Evolutionary conservation across 2,888 invertebrate species (phyloP), one percentile per base, ranked within the genome.

Genomic region (Odontomyia ornata): DNA sequence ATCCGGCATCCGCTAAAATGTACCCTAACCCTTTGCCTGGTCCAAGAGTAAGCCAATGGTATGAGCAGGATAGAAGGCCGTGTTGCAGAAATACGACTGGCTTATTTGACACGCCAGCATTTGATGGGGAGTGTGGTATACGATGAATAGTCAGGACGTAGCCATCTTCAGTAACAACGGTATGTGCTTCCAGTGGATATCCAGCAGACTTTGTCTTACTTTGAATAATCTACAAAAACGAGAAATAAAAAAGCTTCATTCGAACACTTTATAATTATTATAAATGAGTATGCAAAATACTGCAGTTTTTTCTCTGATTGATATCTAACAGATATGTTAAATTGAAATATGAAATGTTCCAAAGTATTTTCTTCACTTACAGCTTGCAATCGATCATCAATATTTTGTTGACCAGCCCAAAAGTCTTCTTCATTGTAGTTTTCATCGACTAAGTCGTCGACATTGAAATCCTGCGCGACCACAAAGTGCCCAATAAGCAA

Each of bases 111-210:
- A 27, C 72, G 13, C 23, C 52, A 7, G 5, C 13, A 9, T 56
- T 56, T 0, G 27, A 28, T 28, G 11, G 15, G 23, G n/a, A 36
- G 64, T 75, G 27, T 3, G 89, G 88, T 56, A 94, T 92, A 62
- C 94, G 88, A 81, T 94, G 93, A 83, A 94, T 81, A 76, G 89
- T 87, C 79, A 95, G 85, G n/a, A 93, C 89, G 82, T 93, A 95
- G 0, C 92, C 93, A 87, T 95, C 95, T 7, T 86, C 82, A 0
- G 95, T 95, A 5, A 85, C 85, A 0, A 91, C 89, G 0, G 81
- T 81, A 82, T 92, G 90, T 13, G 85, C 87, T 84, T 92, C 91
- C 0, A 89, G 83, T 0, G 88, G 88, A 82, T 92, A 92, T 0
- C 89, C 88, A 81, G 62, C 75, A 7, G 18, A 15, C 21, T 43